Percentiles rank a stretch among this genome's conserved stretches.
Evolutionary conservation across 2,113 vertebrate species (phyloP).

Genomic region (Bucco capensis): DNA sequence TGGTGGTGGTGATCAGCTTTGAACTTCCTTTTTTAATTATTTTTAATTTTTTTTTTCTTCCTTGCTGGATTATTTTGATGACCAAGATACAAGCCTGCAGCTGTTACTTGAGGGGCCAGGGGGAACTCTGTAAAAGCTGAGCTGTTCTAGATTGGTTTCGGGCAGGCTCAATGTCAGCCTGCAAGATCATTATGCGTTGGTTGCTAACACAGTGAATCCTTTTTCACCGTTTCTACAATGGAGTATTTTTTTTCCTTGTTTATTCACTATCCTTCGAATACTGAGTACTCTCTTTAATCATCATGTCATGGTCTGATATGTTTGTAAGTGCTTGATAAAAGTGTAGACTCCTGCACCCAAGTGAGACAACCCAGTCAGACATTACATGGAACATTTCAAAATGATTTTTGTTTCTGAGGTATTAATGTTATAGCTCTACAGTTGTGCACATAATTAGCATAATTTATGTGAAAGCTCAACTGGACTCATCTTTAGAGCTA

Average conservation of each 20-base stretch:
- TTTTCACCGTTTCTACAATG: not conserved
- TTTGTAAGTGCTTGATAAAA: not conserved
- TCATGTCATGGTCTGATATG: fast-evolving
- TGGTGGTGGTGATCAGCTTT: not conserved
- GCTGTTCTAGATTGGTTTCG: not conserved
- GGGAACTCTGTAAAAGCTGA: not conserved
- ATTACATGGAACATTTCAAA: not conserved
- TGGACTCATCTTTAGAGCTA: not conserved
- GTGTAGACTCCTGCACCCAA: not conserved
- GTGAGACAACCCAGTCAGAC: not conserved
- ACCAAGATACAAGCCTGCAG: not conserved
- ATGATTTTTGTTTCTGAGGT: not conserved
- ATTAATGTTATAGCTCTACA: not conserved
- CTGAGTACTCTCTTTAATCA: not conserved
- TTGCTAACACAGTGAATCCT: not conserved
- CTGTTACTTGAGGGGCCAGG: not conserved
- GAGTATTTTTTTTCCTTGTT: not conserved
- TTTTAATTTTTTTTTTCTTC: not conserved
- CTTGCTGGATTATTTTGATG: not conserved
- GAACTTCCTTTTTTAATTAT: not conserved
- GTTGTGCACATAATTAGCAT: not conserved
- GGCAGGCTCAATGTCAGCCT: not conserved
- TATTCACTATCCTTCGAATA: fast-evolving
- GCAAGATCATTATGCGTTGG: fast-evolving
- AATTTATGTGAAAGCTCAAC: not conserved